Evolutionary conservation across 2,113 vertebrate genomes (phyloP).

Genomic region (Phyllostomus hastatus): DNA sequence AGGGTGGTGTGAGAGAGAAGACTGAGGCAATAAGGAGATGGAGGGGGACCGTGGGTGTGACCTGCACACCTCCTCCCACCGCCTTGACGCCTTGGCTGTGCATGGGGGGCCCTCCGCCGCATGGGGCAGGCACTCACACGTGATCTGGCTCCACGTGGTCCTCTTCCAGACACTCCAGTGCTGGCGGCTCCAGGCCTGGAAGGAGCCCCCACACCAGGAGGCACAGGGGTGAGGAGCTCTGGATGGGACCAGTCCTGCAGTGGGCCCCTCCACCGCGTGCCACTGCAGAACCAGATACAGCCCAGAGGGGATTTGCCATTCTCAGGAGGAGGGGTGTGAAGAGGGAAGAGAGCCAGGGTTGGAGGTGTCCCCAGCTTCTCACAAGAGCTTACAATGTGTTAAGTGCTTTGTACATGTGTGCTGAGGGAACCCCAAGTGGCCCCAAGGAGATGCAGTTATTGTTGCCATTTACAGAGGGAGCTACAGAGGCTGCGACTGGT

Average conservation of each 20-base stretch:
- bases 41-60: not conserved
- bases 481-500: not conserved
- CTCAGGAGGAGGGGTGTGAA: not conserved
- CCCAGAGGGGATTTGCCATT: not conserved
- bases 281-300: not conserved
- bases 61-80: too few relatives aligned
- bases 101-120: accelerated
- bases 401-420: accelerated
- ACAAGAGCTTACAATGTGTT: accelerated
- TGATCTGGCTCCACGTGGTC: slow-evolving; percentile 84
- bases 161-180: slow-evolving; percentile 81
- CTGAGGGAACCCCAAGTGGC: not conserved
- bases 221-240: not conserved
- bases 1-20: not conserved
- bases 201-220: not conserved
- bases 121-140: slow-evolving; percentile 75
- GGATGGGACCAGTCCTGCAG: not conserved
- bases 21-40: not conserved
- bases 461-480: not conserved
- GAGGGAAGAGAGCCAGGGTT: not conserved
- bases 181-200: slow-evolving; percentile 75
- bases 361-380: accelerated
- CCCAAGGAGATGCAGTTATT: accelerated
- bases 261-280: not conserved
- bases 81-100: not conserved